Base-by-base conservation (phyloP, 64 coral and sea anemone genomes). In the Stichodactyla helianthus region DNA sequence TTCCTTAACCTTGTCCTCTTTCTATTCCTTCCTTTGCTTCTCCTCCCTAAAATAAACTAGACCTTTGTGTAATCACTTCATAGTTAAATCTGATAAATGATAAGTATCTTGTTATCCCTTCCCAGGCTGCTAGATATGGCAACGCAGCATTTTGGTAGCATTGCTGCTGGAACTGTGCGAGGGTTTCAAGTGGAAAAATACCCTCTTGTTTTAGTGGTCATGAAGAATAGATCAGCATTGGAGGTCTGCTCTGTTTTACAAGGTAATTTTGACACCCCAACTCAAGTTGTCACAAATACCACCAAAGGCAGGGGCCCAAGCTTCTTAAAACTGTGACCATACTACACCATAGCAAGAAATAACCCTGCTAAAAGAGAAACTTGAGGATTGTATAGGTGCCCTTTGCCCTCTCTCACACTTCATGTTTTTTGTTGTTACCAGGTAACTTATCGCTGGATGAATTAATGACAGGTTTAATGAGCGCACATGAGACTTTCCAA, bases 211-310 rank as follows among this genome's bases (percentile, higher is more conserved):
- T 28, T 99, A 61, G 97, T 95, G 31, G 90, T 92, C 7, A 91
- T 99, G 82, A 95, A 95, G 68, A 99, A 93, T 52, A 92, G 97
- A 79, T 99, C 93, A 27, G 93, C 97, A 4, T 79, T 99, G 63
- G 97, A 99, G 83, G 93, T 99, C 18, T 92, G 84, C 52, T 94
- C 97, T 50, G 97, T 99, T 31, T 64, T 99, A 80, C 97, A 99
- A 99, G 97, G 97, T 99, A 70, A 51, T 15, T 22, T 52, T 52
- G 26, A 18, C 7, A 44, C 1, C 67, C 35, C 35, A 44, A 44
- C 35, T 1, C 35, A 44, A 44, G 31, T 35, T 35, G 31, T 35
- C 31, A 35, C 31, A 35, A 1, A 44, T 44, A 44, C 35, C 35
- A 44, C 35, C 35, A 44, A 44, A 3, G 35, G 35, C 4, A 44